These are phyloP conservation scores for Stenodema calcarata DNA, from an alignment of 2,888 invertebrate genomes.

Conservation along the genomic window DNA sequence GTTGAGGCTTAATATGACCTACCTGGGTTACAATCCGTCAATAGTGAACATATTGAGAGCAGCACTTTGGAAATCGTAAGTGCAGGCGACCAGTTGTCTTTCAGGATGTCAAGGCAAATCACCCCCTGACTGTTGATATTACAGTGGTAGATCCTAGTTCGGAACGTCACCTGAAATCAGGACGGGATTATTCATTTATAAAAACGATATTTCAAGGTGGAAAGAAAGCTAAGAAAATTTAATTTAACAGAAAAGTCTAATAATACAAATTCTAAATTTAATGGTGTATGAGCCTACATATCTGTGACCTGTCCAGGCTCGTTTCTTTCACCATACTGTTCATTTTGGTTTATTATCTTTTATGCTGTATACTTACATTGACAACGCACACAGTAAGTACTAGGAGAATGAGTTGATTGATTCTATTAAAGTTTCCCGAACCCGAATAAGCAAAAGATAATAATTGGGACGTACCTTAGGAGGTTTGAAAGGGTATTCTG, in stretches of 20 bases:
- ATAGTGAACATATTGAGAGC: slow-evolving; percentile 94
- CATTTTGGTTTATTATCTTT: too few relatives aligned
- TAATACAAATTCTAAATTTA: too few relatives aligned
- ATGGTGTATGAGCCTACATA: too few relatives aligned
- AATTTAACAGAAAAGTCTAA: too few relatives aligned
- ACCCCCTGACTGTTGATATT: slow-evolving; percentile 99
- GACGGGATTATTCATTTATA: neutral
- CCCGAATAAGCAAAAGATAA: neutral
- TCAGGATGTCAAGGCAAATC: slow-evolving; percentile 96
- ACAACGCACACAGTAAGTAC: too few relatives aligned
- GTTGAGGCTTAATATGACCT: too few relatives aligned
- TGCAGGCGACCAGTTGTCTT: slow-evolving; percentile 99
- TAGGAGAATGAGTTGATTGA: too few relatives aligned
- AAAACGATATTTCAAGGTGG: neutral
- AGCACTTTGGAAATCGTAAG: slow-evolving; percentile 97
- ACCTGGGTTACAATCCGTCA: slow-evolving; percentile 99
- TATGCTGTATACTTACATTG: too few relatives aligned
- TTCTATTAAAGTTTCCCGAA: too few relatives aligned
- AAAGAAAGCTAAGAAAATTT: too few relatives aligned
- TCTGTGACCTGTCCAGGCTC: too few relatives aligned
- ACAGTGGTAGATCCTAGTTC: slow-evolving; percentile 98
- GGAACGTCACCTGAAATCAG: slow-evolving; percentile 78
- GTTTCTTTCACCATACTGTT: too few relatives aligned
- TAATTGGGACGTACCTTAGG: slow-evolving; percentile 76
- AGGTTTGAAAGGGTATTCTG: slow-evolving; percentile 97